phyloP scores from a whole-genome alignment of 2,888 invertebrate genomes.

The Andrena marginata region DNA sequence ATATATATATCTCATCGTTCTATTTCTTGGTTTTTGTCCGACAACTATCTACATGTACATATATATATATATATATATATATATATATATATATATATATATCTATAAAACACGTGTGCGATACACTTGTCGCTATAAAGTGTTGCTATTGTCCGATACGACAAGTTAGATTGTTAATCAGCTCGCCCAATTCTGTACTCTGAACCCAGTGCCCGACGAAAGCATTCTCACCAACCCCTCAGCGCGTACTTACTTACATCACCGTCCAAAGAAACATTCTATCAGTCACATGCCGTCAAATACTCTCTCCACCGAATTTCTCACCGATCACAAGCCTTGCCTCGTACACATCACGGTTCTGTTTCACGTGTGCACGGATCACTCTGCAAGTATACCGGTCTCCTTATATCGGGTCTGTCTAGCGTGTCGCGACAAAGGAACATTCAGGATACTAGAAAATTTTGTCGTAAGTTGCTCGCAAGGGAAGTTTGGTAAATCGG shows the following conservation, averaged over 20 bases:
- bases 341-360: constrained; percentile 55
- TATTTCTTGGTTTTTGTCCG: constrained; percentile 5
- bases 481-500: too few species aligned
- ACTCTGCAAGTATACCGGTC: constrained; percentile 39
- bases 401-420: constrained; percentile 30
- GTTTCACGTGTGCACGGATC: constrained; percentile 61
- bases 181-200: constrained; percentile 27
- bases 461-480: too few species aligned
- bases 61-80: too few species aligned
- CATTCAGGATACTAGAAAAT: constrained; percentile 36
- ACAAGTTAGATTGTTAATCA: constrained; percentile 20
- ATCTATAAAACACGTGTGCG: constrained; percentile 11
- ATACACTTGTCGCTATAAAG: constrained; percentile 10
- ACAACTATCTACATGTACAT: not conserved
- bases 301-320: constrained; percentile 26
- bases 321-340: constrained; percentile 15
- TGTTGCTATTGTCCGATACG: constrained; percentile 22
- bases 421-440: constrained; percentile 35
- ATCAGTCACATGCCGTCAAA: constrained; percentile 31
- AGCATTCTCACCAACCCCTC: constrained; percentile 46
- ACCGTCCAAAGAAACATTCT: constrained; percentile 52
- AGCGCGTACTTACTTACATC: constrained; percentile 63
- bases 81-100: not conserved
- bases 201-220: constrained; percentile 41
- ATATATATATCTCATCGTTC: constrained; percentile 16